Evolutionary conservation across 1,140 invertebrate species (phyloP).

Genomic region (Pteromalus puparum): DNA sequence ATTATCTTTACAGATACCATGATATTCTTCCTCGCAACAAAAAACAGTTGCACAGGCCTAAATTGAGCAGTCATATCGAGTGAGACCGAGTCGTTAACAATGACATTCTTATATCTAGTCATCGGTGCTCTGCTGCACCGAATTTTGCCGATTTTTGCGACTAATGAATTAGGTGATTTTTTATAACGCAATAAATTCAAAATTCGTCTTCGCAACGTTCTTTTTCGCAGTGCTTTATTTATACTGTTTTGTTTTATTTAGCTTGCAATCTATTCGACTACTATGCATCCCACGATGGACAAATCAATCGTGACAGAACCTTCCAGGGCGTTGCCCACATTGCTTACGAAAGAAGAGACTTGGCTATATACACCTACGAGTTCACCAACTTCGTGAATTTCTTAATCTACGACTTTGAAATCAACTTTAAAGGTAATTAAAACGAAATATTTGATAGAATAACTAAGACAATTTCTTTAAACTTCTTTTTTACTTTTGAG

Average conservation of each 20-base stretch:
- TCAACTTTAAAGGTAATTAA: background rate
- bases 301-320: background rate
- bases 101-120: background rate
- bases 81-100: background rate
- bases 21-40: background rate
- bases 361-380: constrained; percentile 7
- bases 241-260: background rate
- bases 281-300: background rate
- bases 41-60: no score
- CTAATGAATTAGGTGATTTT: background rate
- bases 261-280: background rate
- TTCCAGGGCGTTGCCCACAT: background rate
- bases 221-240: background rate
- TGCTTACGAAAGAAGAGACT: background rate
- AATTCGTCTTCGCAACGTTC: no score
- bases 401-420: background rate
- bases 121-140: background rate
- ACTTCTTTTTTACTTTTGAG: background rate
- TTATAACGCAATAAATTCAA: background rate
- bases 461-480: background rate
- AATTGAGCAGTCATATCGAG: no score
- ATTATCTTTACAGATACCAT: no score
- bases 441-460: background rate
- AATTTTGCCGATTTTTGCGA: background rate
- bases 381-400: background rate